Conservation (phyloP, 2,113 vertebrate genomes). For the Cheilinus undulatus region DNA sequence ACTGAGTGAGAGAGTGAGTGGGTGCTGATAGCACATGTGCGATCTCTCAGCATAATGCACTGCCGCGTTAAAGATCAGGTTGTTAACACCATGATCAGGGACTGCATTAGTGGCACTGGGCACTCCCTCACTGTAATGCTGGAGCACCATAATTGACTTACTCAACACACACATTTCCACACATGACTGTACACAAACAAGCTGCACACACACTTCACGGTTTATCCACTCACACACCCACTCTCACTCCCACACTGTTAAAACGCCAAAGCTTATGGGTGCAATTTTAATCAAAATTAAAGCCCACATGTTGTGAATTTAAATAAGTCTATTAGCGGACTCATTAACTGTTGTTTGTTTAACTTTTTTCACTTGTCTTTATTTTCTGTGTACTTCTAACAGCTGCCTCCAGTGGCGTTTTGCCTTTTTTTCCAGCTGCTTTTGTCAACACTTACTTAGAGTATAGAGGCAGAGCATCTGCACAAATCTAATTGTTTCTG, state of each 20-base stretch:
- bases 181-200: slow-evolving; percentile 21
- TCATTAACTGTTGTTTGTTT: slow-evolving; percentile 52
- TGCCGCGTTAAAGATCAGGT: slow-evolving; percentile 74
- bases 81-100: slow-evolving; percentile 78
- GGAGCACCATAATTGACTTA: slow-evolving; percentile 73
- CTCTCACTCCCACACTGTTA: slow-evolving; percentile 42
- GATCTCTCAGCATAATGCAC: slow-evolving; percentile 70
- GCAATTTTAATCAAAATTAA: slow-evolving; percentile 64
- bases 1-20: slow-evolving; percentile 72
- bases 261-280: slow-evolving; percentile 49
- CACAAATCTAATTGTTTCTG: slow-evolving; percentile 11
- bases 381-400: slow-evolving; percentile 26
- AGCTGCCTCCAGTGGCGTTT: slow-evolving; percentile 10
- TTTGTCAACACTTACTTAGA: neutral
- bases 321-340: slow-evolving; percentile 48
- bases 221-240: slow-evolving; percentile 41
- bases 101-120: slow-evolving; percentile 77
- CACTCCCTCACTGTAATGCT: slow-evolving; percentile 68
- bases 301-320: slow-evolving; percentile 60
- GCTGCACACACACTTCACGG: neutral
- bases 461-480: neutral
- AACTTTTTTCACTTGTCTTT: slow-evolving; percentile 31
- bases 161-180: slow-evolving; percentile 64
- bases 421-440: slow-evolving; percentile 9
- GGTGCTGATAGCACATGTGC: slow-evolving; percentile 66